Conservation (phyloP, 2,888 invertebrate species). For the Epistrophe eligans region DNA sequence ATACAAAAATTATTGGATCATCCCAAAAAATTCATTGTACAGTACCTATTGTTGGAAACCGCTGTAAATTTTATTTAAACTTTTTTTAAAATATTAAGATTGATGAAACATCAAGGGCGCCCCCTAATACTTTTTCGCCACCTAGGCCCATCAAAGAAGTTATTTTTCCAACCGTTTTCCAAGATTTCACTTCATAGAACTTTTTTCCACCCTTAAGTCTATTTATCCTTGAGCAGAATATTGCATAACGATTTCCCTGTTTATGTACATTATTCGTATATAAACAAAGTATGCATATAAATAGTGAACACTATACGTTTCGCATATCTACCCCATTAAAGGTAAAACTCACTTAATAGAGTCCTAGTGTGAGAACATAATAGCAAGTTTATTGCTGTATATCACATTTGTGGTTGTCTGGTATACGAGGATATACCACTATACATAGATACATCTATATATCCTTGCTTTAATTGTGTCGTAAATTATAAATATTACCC, state of each 20-base stretch:
- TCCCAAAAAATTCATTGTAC: too few species aligned
- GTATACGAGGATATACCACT: background rate
- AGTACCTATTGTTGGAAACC: too few species aligned
- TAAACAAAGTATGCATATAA: background rate
- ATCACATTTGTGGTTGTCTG: slow-evolving; percentile 56
- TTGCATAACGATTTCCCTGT: slow-evolving; percentile 38
- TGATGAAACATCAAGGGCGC: too few species aligned
- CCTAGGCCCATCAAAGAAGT: too few species aligned
- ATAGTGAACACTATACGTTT: background rate
- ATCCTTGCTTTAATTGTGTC: slow-evolving; percentile 73
- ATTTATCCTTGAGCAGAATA: slow-evolving; percentile 4
- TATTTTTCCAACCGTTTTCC: slow-evolving; percentile 9
- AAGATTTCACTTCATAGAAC: background rate
- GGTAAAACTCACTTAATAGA: slow-evolving; percentile 39
- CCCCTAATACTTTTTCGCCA: background rate
- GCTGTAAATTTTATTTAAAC: too few species aligned
- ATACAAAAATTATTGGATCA: too few species aligned
- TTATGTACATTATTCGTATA: background rate
- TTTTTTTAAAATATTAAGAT: too few species aligned
- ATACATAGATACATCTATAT: slow-evolving; percentile 22
- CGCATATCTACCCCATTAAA: slow-evolving; percentile 30
- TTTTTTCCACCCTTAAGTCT: background rate
- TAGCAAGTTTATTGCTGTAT: slow-evolving; percentile 68
- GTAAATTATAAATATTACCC: slow-evolving; percentile 74
- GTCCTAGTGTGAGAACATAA: slow-evolving; percentile 48